Percentiles rank a stretch among this genome's conserved stretches.
Conservation (phyloP, 2,797 vertebrate species). For the Protonibea diacanthus region DNA sequence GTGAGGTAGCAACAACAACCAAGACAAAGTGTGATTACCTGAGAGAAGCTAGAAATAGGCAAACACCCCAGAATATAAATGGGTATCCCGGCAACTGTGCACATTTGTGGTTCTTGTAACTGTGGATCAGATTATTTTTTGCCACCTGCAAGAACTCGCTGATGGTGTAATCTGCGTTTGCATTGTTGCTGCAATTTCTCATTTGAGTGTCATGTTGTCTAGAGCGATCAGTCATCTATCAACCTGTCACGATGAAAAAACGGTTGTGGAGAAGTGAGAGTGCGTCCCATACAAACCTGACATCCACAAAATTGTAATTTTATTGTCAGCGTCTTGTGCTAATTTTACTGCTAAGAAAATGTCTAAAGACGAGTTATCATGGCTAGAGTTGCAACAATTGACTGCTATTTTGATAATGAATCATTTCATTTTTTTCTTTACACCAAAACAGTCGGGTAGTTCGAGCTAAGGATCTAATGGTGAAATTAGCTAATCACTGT, state of each 20-base stretch:
- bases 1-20: slow-evolving; percentile 20
- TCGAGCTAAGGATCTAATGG: too few species aligned
- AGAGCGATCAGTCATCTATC: slow-evolving; percentile 10
- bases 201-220: slow-evolving; percentile 5
- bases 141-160: not conserved
- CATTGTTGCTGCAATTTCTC: slow-evolving; percentile 20
- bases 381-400: not conserved
- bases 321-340: not conserved
- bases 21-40: slow-evolving; percentile 21
- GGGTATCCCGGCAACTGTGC: slow-evolving; percentile 11
- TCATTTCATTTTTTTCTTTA: not conserved
- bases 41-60: slow-evolving; percentile 27
- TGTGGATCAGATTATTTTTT: not conserved
- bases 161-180: not conserved
- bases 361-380: not conserved
- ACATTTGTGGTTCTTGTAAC: slow-evolving; percentile 12
- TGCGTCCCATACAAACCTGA: not conserved
- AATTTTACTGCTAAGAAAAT: not conserved
- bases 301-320: not conserved
- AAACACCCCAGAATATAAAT: slow-evolving; percentile 26
- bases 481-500: too few species aligned
- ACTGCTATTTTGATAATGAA: not conserved
- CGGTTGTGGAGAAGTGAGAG: not conserved
- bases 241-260: slow-evolving; percentile 2
- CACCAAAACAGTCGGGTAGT: not conserved